Percentiles rank a stretch among this genome's conserved stretches.
Evolutionary conservation across 2,888 invertebrate species (phyloP).

Genomic region (Dasysyrphus tricinctus): DNA sequence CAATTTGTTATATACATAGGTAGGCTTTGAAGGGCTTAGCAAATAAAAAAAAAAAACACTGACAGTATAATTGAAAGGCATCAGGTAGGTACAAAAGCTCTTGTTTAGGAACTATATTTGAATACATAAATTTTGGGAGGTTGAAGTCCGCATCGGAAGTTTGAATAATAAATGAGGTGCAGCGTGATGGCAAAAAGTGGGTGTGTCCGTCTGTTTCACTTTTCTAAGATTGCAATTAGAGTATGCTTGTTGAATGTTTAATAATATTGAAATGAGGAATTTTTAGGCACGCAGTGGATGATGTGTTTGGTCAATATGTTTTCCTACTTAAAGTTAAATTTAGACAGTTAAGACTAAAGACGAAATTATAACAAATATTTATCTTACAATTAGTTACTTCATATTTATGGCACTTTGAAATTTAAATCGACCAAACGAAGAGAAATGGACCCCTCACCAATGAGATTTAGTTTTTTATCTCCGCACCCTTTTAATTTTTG

Average conservation of each 20-base stretch:
- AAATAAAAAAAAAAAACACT: constrained; percentile 10
- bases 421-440: too few relatives aligned
- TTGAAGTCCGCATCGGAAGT: constrained; percentile 12
- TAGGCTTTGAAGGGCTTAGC: constrained; percentile 41
- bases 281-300: not conserved
- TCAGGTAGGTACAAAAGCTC: not conserved
- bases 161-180: not conserved
- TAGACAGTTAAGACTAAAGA: too few relatives aligned
- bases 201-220: not conserved
- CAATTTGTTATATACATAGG: too few relatives aligned
- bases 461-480: too few relatives aligned
- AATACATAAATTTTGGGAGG: not conserved
- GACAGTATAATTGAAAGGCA: constrained; percentile 7
- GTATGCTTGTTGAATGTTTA: not conserved
- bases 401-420: too few relatives aligned
- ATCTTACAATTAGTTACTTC: too few relatives aligned
- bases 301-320: not conserved
- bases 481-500: too few relatives aligned
- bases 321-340: constrained; percentile 3
- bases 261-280: constrained; percentile 8
- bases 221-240: not conserved
- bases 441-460: too few relatives aligned
- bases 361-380: too few relatives aligned
- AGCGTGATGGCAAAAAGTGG: not conserved
- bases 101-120: not conserved